phyloP scores from a whole-genome alignment of 2,888 invertebrate species.

The Thumatha senex region DNA sequence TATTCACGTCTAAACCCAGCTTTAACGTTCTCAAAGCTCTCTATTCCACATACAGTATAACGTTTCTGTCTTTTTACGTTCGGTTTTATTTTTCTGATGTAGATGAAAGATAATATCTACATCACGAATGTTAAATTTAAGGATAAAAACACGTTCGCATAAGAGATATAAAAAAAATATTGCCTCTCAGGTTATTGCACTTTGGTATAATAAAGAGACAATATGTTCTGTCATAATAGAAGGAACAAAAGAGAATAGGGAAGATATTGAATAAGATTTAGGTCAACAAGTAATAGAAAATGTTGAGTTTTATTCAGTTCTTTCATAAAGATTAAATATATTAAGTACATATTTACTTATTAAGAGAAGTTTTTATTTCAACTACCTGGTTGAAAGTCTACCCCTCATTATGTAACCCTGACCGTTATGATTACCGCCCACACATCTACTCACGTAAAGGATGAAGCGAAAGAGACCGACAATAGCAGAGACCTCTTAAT shows the following conservation, averaged over 20 bases:
- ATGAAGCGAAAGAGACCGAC: too few species aligned
- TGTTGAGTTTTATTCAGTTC: conserved; percentile 14
- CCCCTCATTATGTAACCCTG: too few species aligned
- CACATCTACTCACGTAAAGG: too few species aligned
- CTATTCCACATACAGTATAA: conserved; percentile 26
- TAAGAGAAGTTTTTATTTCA: too few species aligned
- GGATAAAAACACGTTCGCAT: conserved; percentile 37
- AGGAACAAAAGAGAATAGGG: conserved; percentile 15
- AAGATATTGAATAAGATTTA: conserved; percentile 26
- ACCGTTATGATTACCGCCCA: too few species aligned
- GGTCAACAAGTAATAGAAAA: conserved; percentile 16
- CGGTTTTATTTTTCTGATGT: conserved; percentile 32
- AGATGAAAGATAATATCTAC: conserved; percentile 36
- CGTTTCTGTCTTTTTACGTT: conserved; percentile 30
- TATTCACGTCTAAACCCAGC: conserved; percentile 46
- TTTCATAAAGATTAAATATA: not conserved
- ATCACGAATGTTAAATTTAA: conserved; percentile 33
- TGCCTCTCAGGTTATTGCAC: conserved; percentile 31
- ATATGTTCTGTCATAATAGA: conserved; percentile 24
- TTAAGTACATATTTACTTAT: too few species aligned
- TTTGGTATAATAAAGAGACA: conserved; percentile 30
- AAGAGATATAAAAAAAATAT: conserved; percentile 39
- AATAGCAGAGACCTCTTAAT: too few species aligned
- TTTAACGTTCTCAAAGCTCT: conserved; percentile 25
- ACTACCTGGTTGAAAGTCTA: too few species aligned